Conservation (phyloP, 1,140 invertebrate species). For the Pseudomyrmex cubaensis region DNA sequence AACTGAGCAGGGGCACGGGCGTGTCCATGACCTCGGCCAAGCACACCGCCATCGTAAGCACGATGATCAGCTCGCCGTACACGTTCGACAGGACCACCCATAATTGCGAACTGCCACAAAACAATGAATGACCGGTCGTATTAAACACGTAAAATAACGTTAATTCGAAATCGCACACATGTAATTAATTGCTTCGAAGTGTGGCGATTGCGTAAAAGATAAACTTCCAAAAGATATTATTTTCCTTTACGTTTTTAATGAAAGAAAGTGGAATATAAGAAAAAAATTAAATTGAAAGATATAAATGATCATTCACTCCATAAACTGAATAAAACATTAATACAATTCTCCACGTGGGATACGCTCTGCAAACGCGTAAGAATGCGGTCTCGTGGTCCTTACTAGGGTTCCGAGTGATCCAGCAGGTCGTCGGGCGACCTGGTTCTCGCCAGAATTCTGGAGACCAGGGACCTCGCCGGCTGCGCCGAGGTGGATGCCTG, state of each 20-base stretch:
- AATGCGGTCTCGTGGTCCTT: slow-evolving; percentile 51
- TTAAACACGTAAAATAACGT: no score
- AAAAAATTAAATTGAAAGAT: slow-evolving; percentile 1
- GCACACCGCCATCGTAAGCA: slow-evolving; percentile 87
- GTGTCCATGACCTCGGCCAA: slow-evolving; percentile 88
- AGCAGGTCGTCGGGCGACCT: slow-evolving; percentile 77
- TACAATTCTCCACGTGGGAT: background rate
- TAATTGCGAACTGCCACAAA: slow-evolving; percentile 84
- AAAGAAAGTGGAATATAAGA: background rate
- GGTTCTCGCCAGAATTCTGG: slow-evolving; percentile 78
- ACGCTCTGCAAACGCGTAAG: background rate
- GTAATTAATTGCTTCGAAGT: no score
- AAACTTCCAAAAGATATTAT: background rate
- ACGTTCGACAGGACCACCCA: slow-evolving; percentile 87
- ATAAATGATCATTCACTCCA: background rate
- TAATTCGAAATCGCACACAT: no score
- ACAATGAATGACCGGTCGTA: no score
- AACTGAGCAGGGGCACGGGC: slow-evolving; percentile 85
- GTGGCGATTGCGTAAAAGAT: background rate
- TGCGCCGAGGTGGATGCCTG: slow-evolving; percentile 68
- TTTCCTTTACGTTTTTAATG: background rate
- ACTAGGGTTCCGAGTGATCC: slow-evolving; percentile 81
- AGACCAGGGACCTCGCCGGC: slow-evolving; percentile 78
- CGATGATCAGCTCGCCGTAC: slow-evolving; percentile 88
- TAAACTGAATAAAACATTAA: no score